phyloP scores from a whole-genome alignment of 2,888 invertebrate genomes.

The Toxonevra muliebris region DNA sequence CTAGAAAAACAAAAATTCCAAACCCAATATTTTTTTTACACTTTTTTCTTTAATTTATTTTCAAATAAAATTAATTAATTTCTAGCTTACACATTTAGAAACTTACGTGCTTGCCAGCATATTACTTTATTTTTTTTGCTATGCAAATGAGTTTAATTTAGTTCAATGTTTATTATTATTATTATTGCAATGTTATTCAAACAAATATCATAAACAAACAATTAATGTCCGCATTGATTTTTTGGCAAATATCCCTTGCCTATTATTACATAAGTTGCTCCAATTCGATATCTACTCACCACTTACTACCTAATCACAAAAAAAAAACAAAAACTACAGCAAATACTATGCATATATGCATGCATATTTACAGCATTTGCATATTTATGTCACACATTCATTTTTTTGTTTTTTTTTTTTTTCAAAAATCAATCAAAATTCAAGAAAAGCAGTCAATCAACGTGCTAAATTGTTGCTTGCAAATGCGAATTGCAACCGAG shows the following conservation, averaged over 20 bases:
- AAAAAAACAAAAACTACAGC: no score
- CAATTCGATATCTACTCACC: constrained; percentile 2
- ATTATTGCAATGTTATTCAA: no score
- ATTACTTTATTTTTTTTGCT: no score
- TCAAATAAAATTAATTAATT: no score
- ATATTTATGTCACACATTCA: constrained; percentile 17
- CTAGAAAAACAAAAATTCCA: no score
- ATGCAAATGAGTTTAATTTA: no score
- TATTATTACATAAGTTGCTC: constrained; percentile 28
- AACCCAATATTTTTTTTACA: no score
- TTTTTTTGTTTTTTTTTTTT: no score
- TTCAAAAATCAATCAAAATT: constrained; percentile 48
- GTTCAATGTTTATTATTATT: no score
- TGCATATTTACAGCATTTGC: constrained; percentile 15
- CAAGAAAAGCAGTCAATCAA: constrained; percentile 40
- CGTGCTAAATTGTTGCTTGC: constrained; percentile 24
- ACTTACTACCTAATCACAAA: neutral
- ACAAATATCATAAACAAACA: neutral
- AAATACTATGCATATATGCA: neutral
- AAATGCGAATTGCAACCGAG: constrained; percentile 20
- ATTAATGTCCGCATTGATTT: neutral
- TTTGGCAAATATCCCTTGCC: constrained; percentile 18
- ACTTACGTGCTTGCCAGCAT: no score
- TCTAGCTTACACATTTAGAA: no score
- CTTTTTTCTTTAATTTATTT: no score